Percentiles rank a stretch among this genome's conserved stretches.
Evolutionary conservation across 2,888 invertebrate species (phyloP).

Genomic region (Sericinus montela): DNA sequence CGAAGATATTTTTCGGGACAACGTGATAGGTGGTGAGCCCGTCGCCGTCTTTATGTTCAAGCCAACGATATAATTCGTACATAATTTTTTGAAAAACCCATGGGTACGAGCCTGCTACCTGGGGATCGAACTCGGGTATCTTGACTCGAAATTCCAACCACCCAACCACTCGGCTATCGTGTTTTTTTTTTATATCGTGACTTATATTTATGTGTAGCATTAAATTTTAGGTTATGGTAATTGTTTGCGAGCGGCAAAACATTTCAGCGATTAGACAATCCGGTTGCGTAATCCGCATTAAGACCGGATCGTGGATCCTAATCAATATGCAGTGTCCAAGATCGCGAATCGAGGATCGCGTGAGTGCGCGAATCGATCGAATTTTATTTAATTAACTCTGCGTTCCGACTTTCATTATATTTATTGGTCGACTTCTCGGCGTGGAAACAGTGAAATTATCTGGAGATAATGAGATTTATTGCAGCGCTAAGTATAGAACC

Average conservation of each 20-base stretch:
- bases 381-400: slow-evolving; percentile 43
- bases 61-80: too few relatives aligned
- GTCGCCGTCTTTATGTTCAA: too few relatives aligned
- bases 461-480: slow-evolving; percentile 21
- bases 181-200: too few relatives aligned
- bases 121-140: too few relatives aligned
- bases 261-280: slow-evolving; percentile 23
- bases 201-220: too few relatives aligned
- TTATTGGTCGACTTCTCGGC: slow-evolving; percentile 17
- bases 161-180: too few relatives aligned
- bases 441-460: slow-evolving; percentile 20
- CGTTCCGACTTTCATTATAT: slow-evolving; percentile 31
- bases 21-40: too few relatives aligned
- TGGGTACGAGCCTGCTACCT: too few relatives aligned
- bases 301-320: slow-evolving; percentile 39
- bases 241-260: neutral
- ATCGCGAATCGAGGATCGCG: slow-evolving; percentile 30
- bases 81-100: too few relatives aligned
- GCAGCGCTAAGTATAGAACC: slow-evolving; percentile 15
- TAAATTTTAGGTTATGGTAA: too few relatives aligned
- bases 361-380: slow-evolving; percentile 30
- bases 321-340: slow-evolving; percentile 55
- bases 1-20: too few relatives aligned
- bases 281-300: slow-evolving; percentile 26
- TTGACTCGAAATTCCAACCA: too few relatives aligned